Base-by-base conservation (phyloP, 1,140 invertebrate species). In the Ericerus pela region DNA sequence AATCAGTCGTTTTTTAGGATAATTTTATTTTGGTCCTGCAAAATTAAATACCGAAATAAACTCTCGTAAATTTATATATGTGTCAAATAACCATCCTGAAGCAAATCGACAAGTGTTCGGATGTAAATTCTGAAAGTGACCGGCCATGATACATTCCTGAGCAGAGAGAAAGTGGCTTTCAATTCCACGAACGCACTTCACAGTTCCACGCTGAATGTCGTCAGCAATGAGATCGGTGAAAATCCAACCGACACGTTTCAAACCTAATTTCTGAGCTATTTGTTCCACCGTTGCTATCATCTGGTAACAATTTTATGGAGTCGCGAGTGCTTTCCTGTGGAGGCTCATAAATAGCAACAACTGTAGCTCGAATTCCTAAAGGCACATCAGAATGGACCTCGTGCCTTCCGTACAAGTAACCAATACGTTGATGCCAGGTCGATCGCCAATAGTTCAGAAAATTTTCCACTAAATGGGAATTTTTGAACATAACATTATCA, bases 141-240 rank as follows among this genome's bases (percentile, higher is more conserved):
- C 96, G 56, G 96, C 94, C 77, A 88, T 95, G 57, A 98, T 96
- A 69, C 94, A 97, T 74, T 99, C 96, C 73, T 97, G 88, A 63
- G 96, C 88, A 57, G 91, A 93, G 55, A 99, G 72, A 70, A 99
- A 96, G 72, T 96, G 91, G 47, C 87, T 87, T 66, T 96, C 85
- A 63, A 88, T 83, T 66, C 90, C 89, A 60, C 85, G 73, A 47
- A 82, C 76, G 66, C 85, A 76, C 65, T 84, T 84, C 2, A 88
- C 93, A 64, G 90, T 94, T 68, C 93, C 94, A 64, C 80, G 81
- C 62, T 80, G 79, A 2, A 83, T 65, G 72, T 96, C 88, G 61
- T 91, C 82, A 37, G 88, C 81, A 59, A 96, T 78, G 26, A 99
- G 75, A 76, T 99, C 96, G 10, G 95, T 99, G 70, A 99, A 99